Base-by-base conservation (phyloP, 23 tunicate species). In the Phallusia fumigata region DNA sequence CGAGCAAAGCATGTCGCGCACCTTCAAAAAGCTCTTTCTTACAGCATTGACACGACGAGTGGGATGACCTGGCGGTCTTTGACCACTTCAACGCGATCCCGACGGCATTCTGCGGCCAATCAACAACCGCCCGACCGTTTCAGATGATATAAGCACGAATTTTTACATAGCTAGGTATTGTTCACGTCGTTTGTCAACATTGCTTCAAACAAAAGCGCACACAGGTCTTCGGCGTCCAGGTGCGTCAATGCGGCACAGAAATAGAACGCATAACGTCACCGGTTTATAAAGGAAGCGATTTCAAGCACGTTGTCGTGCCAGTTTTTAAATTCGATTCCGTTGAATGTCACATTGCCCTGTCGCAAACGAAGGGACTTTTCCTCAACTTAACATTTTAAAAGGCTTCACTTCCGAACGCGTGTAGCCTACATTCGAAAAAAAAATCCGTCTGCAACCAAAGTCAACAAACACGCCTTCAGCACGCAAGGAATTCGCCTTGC, bases 391-490 rank as follows among this genome's bases (percentile, higher is more conserved):
- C 47, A 3, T 40, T 40, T 40, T 40, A 10, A 3, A 10, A 40
- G 10, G 47, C 8, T 10, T 40, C 47, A 40, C 10, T 3, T 40
- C 47, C 47, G 47, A 40, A 40, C 5, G 47, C 47, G 47, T 40
- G 47, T 40, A 40, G 47, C 47, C 47, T 40, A 40, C 8, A 40
- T 40, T 3, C 10, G 5, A 3, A 10, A 3, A 40, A 40, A 40
- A 58, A 58, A 58, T 58, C 58, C 69, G 69, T 58, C 69, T 58
- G 28, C 26, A 24, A 58, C 69, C 69, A 58, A 58, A 58, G 69
- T 58, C 69, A 58, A 58, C 69, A 58, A 58, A 58, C 69, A 58
- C 69, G 69, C 69, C 69, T 58, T 58, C 28, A 58, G 69, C 69
- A 58, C 69, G 69, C 69, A 58, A 58, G 69, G 69, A 58, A 58